Percentiles rank a stretch among this genome's conserved stretches.
phyloP scores from a whole-genome alignment of 2,113 vertebrate species.

The Grammomys surdaster region DNA sequence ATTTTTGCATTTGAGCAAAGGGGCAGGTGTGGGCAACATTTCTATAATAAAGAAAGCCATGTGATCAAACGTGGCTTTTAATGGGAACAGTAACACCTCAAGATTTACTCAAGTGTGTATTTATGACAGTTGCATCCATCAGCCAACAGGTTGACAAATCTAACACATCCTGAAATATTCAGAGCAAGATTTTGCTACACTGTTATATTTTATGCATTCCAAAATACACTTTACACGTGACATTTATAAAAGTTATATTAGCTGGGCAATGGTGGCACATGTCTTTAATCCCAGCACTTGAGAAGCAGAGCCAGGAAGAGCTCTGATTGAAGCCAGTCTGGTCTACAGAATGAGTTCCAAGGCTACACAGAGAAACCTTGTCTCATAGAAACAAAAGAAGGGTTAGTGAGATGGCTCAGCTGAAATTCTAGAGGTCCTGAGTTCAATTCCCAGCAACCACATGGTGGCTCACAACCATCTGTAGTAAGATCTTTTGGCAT shows the following conservation, averaged over 20 bases:
- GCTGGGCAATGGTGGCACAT: neutral
- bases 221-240: slow-evolving; percentile 22
- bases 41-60: neutral
- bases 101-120: neutral
- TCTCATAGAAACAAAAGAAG: neutral
- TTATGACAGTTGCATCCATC: neutral
- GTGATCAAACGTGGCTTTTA: slow-evolving; percentile 40
- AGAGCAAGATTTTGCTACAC: slow-evolving; percentile 27
- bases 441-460: too few relatives aligned
- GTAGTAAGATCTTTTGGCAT: too few relatives aligned
- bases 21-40: neutral
- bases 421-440: too few relatives aligned
- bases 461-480: too few relatives aligned
- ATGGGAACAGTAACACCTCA: neutral
- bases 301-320: neutral
- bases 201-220: neutral
- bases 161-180: slow-evolving; percentile 33
- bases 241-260: neutral
- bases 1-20: slow-evolving; percentile 29
- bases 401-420: too few relatives aligned
- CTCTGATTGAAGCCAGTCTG: neutral
- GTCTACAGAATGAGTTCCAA: neutral
- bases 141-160: neutral
- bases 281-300: neutral
- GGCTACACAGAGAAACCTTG: neutral